Conservation (phyloP, 2,113 vertebrate species). For the Mus pahari region DNA sequence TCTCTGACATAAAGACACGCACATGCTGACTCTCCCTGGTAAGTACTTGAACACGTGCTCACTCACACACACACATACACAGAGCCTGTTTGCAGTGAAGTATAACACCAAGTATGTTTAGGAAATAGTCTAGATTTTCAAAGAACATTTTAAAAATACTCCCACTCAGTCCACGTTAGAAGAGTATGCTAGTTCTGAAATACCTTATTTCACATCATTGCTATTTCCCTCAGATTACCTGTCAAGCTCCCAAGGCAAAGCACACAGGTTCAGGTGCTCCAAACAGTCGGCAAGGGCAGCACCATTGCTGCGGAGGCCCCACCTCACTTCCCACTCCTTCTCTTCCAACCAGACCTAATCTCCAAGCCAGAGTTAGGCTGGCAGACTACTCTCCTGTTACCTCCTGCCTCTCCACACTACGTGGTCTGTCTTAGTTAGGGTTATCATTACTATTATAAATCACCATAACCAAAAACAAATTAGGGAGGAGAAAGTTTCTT, state of each 20-base stretch:
- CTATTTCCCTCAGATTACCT: not conserved
- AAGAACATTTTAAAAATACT: conserved; percentile 34
- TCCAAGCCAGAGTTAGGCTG: rapidly evolving
- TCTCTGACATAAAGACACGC: not conserved
- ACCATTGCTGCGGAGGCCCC: not conserved
- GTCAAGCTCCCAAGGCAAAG: conserved; percentile 1
- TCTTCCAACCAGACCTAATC: not conserved
- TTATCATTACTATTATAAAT: not conserved
- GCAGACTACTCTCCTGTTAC: not conserved
- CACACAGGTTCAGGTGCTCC: not conserved
- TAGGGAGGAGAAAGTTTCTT: not conserved
- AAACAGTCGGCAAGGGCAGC: not conserved
- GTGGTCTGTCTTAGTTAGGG: not conserved
- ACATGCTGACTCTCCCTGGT: not conserved
- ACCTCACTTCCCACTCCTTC: not conserved
- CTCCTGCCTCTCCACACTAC: not conserved
- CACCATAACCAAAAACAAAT: not conserved
- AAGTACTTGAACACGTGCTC: too few species aligned
- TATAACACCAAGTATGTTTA: conserved; percentile 1
- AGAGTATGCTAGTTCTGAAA: conserved; percentile 10
- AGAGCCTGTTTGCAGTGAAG: conserved; percentile 3
- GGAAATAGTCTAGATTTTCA: conserved; percentile 9
- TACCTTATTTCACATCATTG: not conserved
- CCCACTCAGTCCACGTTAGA: not conserved
- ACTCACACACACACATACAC: not conserved